phyloP scores from a whole-genome alignment of 35 echinoderm and acorn worm species.

The Anneissia japonica region DNA sequence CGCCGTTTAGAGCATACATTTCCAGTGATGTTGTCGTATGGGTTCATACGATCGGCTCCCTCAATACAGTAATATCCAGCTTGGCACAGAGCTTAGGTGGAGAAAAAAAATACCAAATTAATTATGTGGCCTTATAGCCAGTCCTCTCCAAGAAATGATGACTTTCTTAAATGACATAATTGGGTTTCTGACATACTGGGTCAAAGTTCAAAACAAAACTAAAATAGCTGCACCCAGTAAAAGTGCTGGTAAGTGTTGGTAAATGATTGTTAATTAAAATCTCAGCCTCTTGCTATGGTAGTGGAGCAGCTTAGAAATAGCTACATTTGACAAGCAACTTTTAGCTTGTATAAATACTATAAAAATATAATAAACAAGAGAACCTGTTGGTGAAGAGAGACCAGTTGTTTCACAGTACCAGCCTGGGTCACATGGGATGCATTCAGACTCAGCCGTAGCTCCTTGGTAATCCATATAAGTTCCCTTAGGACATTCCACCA shows the following conservation, averaged over 20 bases:
- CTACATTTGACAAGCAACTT: neutral
- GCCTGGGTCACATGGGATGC: constrained; percentile 70
- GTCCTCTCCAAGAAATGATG: too few species aligned
- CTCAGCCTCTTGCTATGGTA: neutral
- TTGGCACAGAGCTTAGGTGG: constrained; percentile 63
- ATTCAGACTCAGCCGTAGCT: constrained; percentile 48
- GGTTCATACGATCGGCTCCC: constrained; percentile 54
- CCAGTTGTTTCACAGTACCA: constrained; percentile 78
- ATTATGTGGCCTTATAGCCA: too few species aligned
- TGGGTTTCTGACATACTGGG: too few species aligned
- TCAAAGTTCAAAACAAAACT: too few species aligned
- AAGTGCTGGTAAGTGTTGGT: too few species aligned
- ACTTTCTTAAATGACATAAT: too few species aligned
- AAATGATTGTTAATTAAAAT: too few species aligned
- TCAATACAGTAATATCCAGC: constrained; percentile 72
- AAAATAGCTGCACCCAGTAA: too few species aligned
- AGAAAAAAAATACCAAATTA: too few species aligned
- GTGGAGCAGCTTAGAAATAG: neutral
- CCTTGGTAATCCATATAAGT: constrained; percentile 77
- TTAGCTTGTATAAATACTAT: neutral
- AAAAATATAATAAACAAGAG: neutral
- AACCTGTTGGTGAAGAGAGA: constrained; percentile 45
- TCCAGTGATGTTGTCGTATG: constrained; percentile 72
- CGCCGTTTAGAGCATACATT: constrained; percentile 56
- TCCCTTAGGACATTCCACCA: constrained; percentile 78